These are phyloP conservation scores for Conops quadrifasciatus DNA, from an alignment of 2,888 invertebrate species.

Conservation along the genomic window DNA sequence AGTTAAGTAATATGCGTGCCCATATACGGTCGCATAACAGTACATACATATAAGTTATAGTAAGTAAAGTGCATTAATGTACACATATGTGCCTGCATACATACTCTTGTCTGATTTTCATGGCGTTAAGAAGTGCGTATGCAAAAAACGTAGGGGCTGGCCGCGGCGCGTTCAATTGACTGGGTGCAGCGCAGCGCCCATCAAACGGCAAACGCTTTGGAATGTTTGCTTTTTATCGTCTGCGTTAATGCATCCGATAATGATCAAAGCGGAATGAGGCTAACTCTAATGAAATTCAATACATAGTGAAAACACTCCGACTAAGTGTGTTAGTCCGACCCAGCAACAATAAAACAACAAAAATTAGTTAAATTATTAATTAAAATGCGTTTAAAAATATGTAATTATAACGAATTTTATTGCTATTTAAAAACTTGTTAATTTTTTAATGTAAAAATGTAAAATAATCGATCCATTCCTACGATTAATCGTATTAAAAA, in stretches of 20 bases:
- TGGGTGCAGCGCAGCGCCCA: constrained; percentile 10
- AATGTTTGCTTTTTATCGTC: background rate
- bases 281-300: too few species aligned
- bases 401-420: too few species aligned
- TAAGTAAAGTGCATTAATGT: background rate
- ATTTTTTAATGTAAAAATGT: too few species aligned
- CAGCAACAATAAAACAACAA: too few species aligned
- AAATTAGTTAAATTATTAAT: too few species aligned
- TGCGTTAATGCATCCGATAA: background rate
- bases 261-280: background rate
- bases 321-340: too few species aligned
- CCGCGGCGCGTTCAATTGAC: constrained; percentile 1
- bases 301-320: too few species aligned
- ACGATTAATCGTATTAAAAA: too few species aligned
- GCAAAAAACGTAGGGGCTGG: background rate
- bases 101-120: too few species aligned
- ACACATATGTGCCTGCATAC: background rate
- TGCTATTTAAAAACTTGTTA: too few species aligned
- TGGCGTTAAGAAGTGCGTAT: background rate
- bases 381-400: too few species aligned
- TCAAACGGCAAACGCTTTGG: background rate
- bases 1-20: background rate
- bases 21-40: background rate
- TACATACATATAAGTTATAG: background rate
- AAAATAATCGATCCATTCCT: too few species aligned